Base-by-base conservation (phyloP, 2,888 invertebrate species). In the Leptinotarsa tumamoca region DNA sequence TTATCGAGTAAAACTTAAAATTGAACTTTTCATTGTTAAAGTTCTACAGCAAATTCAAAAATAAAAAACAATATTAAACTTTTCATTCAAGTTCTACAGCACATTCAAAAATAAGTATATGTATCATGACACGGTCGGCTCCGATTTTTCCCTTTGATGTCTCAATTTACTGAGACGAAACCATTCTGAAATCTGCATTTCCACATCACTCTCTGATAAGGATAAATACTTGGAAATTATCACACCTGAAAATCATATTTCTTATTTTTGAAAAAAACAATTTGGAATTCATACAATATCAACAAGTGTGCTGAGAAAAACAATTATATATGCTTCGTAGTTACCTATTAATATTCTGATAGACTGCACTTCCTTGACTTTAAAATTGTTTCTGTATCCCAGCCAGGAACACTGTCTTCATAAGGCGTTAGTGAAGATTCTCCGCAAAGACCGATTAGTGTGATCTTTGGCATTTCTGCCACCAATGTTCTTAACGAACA, bases 161-260 rank as follows among this genome's bases (percentile, higher is more conserved):
- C 63, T 63, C 7, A 63, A 23, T 63, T 63, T 63, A 63, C 63
- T 63, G 27, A 27, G 27, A 27, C 27, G 67, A 67, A 49, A 67
- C 67, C 43, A 67, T 67, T 67, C 67, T 10, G 43, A 67, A 67
- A 67, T 67, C 14, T 33, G 33, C 67, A 67, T 67, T 67, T 67
- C 43, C 13, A 67, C 43, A 33, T 49, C 67, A 17, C 43, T 67
- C 67, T 67, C 67, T 67, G 67, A 67, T 54, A 54, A 54, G 33
- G 67, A 5, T 33, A 43, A 17, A 15, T 67, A 67, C 67, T 27
- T 33, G 27, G 67, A 67, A 67, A 43, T 67, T 33, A 67, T 33
- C 67, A 67, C 43, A 43, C 67, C 67, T 67, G 67, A 33, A 67
- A 67, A 54, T 14, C 49, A 67, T 67, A 67, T n/a, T 67, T 67